Percentiles rank a stretch among this genome's conserved stretches.
Conservation (phyloP, 2,797 vertebrate species). For the Hirundo rustica region DNA sequence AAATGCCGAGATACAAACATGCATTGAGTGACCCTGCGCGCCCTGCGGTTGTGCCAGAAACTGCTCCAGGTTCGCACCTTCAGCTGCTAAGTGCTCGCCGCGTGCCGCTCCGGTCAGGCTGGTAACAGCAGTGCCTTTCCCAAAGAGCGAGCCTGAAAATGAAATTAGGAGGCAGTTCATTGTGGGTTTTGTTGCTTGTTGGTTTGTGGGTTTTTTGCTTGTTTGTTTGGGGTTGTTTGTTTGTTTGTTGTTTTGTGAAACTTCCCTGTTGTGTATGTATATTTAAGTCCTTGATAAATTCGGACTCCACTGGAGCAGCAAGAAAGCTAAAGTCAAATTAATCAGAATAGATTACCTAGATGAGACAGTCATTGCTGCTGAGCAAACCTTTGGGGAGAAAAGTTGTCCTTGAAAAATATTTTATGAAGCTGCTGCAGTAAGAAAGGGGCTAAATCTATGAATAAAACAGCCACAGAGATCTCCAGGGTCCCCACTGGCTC, state of each 20-base stretch:
- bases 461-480: slow-evolving; percentile 47
- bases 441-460: slow-evolving; percentile 50
- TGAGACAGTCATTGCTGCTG: slow-evolving; percentile 56
- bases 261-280: slow-evolving; percentile 6
- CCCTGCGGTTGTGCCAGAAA: neutral
- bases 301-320: slow-evolving; percentile 67
- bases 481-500: neutral
- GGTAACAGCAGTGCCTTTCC: neutral
- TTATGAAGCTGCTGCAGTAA: slow-evolving; percentile 45
- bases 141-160: neutral
- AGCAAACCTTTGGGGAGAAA: slow-evolving; percentile 61
- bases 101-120: neutral
- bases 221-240: too few relatives aligned
- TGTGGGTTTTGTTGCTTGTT: neutral
- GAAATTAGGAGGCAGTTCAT: slow-evolving; percentile 11
- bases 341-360: slow-evolving; percentile 73
- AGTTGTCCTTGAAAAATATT: slow-evolving; percentile 74
- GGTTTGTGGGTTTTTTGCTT: neutral
- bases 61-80: neutral
- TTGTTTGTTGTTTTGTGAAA: neutral
- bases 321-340: slow-evolving; percentile 71
- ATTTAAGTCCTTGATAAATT: slow-evolving; percentile 67
- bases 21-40: neutral
- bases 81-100: neutral
- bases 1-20: too few relatives aligned